Conservation (phyloP, 2,888 invertebrate species). For the Agonum fuliginosum region DNA sequence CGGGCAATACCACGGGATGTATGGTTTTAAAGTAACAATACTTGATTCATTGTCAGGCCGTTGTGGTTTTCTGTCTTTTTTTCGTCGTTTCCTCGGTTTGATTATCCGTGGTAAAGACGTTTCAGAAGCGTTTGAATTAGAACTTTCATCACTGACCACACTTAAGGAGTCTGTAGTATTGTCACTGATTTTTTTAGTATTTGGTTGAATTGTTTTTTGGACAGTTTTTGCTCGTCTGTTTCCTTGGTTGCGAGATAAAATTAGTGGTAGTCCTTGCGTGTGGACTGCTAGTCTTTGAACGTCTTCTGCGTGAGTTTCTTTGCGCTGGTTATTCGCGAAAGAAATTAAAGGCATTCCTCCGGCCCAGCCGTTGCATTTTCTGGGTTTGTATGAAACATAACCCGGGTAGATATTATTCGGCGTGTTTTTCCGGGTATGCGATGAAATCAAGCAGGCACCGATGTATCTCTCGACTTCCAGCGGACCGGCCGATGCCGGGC, state of each 20-base stretch:
- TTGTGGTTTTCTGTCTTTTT: constrained; percentile 88
- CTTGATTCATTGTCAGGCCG: constrained; percentile 47
- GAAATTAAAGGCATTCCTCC: constrained; percentile 86
- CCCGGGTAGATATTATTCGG: constrained; percentile 69
- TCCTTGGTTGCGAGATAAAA: constrained; percentile 80
- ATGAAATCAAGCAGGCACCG: constrained; percentile 78
- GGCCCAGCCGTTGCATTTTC: constrained; percentile 80
- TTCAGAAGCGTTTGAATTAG: constrained; percentile 79
- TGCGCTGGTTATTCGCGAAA: constrained; percentile 80
- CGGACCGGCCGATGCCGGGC: constrained; percentile 81
- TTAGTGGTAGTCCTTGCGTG: constrained; percentile 90
- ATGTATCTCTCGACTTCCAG: constrained; percentile 79
- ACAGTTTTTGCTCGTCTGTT: constrained; percentile 69
- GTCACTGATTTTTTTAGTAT: constrained; percentile 68
- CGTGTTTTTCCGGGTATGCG: too few species aligned
- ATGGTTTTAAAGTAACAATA: constrained; percentile 66
- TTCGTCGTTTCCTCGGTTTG: constrained; percentile 91
- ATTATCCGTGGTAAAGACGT: constrained; percentile 90
- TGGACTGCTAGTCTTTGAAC: constrained; percentile 84
- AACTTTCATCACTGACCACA: constrained; percentile 86
- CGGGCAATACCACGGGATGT: constrained; percentile 65
- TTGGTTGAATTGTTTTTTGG: constrained; percentile 63
- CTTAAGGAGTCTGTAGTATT: constrained; percentile 77
- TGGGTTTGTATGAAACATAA: constrained; percentile 70
- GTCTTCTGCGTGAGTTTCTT: constrained; percentile 68